Evolutionary conservation across 2,113 vertebrate species (phyloP).

Genomic region (Myrmecophaga tridactyla): DNA sequence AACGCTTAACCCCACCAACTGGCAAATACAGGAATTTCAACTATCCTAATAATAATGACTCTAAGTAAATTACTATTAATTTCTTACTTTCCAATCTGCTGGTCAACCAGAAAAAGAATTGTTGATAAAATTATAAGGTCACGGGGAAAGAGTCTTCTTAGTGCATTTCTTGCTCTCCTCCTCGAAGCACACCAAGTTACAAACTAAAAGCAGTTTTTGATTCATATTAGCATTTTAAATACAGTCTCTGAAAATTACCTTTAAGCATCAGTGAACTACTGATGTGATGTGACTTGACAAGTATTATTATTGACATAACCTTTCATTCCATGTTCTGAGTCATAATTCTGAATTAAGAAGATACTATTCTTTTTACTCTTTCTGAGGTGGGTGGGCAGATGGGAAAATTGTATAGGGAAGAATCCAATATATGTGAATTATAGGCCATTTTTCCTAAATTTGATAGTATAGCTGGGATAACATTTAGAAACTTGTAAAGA

Average conservation of each 20-base stretch:
- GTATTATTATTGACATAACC: neutral
- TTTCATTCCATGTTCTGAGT: constrained; percentile 17
- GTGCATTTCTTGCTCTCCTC: constrained; percentile 35
- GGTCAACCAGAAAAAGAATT: constrained; percentile 65
- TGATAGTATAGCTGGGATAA: neutral
- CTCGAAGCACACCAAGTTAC: constrained; percentile 41
- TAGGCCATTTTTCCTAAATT: neutral
- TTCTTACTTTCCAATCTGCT: constrained; percentile 56
- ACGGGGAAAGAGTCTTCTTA: neutral
- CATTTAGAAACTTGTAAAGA: constrained; percentile 1
- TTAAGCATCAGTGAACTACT: constrained; percentile 28
- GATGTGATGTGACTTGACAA: constrained; percentile 6
- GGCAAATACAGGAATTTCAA: constrained; percentile 68
- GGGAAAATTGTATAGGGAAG: neutral
- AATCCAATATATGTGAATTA: neutral
- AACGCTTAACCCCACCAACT: constrained; percentile 72
- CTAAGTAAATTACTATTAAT: constrained; percentile 51
- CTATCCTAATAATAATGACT: neutral
- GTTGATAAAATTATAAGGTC: constrained; percentile 36
- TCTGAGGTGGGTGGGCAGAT: neutral
- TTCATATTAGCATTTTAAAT: constrained; percentile 56
- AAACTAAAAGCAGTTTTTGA: constrained; percentile 53
- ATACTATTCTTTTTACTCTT: neutral
- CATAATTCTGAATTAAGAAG: constrained; percentile 15
- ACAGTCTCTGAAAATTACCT: constrained; percentile 43